Evolutionary conservation across 2,113 vertebrate genomes (phyloP), one percentile per base, ranked within the genome.

Genomic region (Pteruthius melanotis): DNA sequence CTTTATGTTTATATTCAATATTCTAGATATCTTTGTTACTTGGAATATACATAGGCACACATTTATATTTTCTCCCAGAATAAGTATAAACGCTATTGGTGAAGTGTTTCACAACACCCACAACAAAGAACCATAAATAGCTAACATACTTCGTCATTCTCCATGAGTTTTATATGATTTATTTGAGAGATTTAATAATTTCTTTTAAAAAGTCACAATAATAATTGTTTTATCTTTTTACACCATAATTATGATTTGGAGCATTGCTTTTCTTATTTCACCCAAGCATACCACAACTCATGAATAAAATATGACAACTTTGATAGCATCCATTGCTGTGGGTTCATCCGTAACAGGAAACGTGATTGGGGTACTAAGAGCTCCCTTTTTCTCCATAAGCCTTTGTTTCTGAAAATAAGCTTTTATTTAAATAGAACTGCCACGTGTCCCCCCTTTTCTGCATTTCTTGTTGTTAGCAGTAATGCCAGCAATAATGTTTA

Each of bases 291-390:
- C 96, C 98, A 97, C 98, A 98, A 97, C 98, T 99, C 98, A 99
- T 99, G 98, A 99, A 99, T 99, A 99, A 99, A 99, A 99, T 98
- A 99, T 99, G 98, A 98, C 98, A 98, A 98, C 97, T 98, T 98
- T 98, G 98, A 99, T 98, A 97, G 98, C 98, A 98, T 98, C 98
- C 97, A 97, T 97, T 96, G 96, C 98, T 97, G 97, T 97, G 97
- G 98, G 98, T 97, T 98, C 97, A 98, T 97, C 98, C 60, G 66
- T 94, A 97, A 97, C 97, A 87, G 94, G 83, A 92, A 97, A 98
- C 97, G 96, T 98, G 98, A 97, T 91, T 57, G 21, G 97, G 82
- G 88, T 97, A 93, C 97, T 96, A 96, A 98, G 87, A 90, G 94
- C 90, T 95, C 89, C 81, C 88, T 92, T 92, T 83, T 90, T 33